Conservation (phyloP, 2,113 vertebrate genomes). For the Callorhinus ursinus region DNA sequence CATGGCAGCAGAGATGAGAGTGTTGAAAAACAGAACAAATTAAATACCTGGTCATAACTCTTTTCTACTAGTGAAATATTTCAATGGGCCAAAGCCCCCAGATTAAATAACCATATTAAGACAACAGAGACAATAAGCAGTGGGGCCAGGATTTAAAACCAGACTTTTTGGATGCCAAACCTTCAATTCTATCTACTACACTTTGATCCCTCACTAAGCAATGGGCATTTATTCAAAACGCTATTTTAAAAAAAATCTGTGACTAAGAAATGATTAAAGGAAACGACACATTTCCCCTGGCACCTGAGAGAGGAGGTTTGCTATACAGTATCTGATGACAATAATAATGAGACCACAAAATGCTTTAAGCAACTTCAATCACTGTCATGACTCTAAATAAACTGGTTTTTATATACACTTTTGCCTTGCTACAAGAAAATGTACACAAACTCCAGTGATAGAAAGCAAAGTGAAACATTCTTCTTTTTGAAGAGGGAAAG, state of each 20-base stretch:
- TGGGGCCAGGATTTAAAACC: not conserved
- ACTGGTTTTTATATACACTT: not conserved
- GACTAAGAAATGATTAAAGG: not conserved
- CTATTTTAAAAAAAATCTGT: not conserved
- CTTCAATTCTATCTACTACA: not conserved
- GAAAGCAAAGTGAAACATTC: not conserved
- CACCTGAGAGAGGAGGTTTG: not conserved
- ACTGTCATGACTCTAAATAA: not conserved
- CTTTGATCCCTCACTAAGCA: not conserved
- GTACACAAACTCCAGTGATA: not conserved
- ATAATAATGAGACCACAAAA: not conserved
- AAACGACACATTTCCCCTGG: not conserved
- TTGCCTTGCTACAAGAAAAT: not conserved
- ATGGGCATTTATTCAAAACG: not conserved
- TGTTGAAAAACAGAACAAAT: conserved; percentile 17
- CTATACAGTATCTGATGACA: not conserved
- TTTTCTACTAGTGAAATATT: not conserved
- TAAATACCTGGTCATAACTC: not conserved
- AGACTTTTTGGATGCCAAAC: not conserved
- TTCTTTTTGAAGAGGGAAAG: not conserved
- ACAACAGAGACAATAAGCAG: not conserved
- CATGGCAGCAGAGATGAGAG: not conserved
- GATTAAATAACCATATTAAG: not conserved
- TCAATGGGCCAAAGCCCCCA: not conserved
- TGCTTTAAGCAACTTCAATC: not conserved